A percentile compares a stretch with the other conserved stretches of the same genome.
Evolutionary conservation across 2,113 vertebrate species (phyloP).

Genomic region (Tiliqua scincoides): DNA sequence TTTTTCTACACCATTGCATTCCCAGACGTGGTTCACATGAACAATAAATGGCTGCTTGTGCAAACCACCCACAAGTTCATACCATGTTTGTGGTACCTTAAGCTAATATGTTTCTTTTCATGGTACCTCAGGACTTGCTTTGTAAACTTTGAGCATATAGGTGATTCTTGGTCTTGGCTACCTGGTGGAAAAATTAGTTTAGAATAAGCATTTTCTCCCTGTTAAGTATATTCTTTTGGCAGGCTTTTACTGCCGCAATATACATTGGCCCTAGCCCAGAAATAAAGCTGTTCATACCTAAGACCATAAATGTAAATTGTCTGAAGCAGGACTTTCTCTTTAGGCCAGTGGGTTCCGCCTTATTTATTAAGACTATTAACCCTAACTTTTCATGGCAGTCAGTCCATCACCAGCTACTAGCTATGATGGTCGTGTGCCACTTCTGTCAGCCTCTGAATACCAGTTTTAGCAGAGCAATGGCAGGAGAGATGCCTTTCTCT

Average conservation of each 20-base stretch:
- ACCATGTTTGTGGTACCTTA: not conserved
- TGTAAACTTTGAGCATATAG: not conserved
- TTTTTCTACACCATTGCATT: not conserved
- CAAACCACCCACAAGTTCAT: not conserved
- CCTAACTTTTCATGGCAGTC: no score
- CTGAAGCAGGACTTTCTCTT: not conserved
- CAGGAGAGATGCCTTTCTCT: no score
- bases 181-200: not conserved
- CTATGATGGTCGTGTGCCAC: no score
- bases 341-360: not conserved
- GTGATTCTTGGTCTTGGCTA: not conserved
- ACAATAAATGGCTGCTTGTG: not conserved
- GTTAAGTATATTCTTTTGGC: not conserved
- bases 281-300: not conserved
- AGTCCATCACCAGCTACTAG: no score
- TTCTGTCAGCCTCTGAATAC: no score
- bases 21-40: not conserved
- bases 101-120: not conserved
- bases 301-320: not conserved
- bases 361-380: not conserved
- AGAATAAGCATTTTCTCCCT: not conserved
- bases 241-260: not conserved
- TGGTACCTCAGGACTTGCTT: not conserved
- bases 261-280: not conserved
- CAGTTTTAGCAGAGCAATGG: no score